Evolutionary conservation across 2,797 vertebrate genomes (phyloP).

Genomic region (Hydrocynus forskahlii): DNA sequence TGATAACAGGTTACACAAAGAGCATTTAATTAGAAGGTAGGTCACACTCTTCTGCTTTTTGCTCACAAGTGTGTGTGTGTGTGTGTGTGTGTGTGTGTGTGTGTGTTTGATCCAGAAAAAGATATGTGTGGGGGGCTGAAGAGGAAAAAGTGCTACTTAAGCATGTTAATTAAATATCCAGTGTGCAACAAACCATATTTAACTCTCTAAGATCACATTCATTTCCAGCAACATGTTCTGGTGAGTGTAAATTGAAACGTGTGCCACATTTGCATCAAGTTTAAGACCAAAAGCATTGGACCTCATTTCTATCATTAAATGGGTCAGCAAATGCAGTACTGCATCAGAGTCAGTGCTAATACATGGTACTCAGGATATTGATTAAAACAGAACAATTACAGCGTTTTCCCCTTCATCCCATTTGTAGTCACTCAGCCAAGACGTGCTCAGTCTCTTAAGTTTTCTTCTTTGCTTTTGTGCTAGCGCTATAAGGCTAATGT

Average conservation of each 20-base stretch:
- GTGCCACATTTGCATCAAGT: conserved; percentile 4
- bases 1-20: background rate
- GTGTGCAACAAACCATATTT: conserved; percentile 10
- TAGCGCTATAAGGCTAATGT: no score
- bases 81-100: background rate
- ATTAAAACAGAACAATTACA: no score
- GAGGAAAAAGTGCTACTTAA: conserved; percentile 17
- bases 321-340: background rate
- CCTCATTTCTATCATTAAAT: background rate
- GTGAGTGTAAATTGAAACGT: background rate
- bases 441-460: no score
- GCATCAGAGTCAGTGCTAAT: no score
- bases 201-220: conserved; percentile 18
- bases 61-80: background rate
- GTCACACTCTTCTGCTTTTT: background rate
- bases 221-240: background rate
- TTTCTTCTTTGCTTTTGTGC: no score
- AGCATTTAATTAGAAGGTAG: conserved; percentile 26
- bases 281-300: conserved; percentile 16
- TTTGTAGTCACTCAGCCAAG: no score
- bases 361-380: no score
- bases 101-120: conserved; percentile 16
- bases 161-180: conserved; percentile 35
- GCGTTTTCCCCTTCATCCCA: no score
- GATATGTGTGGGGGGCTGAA: background rate